Evolutionary conservation across 2,113 vertebrate genomes (phyloP), one percentile per base, ranked within the genome.

Genomic region (Strix aluco): DNA sequence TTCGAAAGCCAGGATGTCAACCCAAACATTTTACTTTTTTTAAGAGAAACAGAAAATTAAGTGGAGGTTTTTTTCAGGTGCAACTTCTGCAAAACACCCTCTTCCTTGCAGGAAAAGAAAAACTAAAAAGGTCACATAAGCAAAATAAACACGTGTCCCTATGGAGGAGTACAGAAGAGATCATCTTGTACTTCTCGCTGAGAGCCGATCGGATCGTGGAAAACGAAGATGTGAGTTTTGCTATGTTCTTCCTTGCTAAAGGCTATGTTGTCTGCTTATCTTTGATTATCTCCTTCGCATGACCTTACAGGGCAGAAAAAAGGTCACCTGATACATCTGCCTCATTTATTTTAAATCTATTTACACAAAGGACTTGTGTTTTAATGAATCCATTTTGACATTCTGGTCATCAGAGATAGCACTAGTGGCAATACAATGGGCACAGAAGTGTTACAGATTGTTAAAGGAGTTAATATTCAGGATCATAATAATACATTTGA

Each of bases 141-240:
- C 46, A 96, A 93, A 96, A 94, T 27, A 95, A 95, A 94, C 62
- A 86, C 21, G 0, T 84, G 30, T 92, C 86, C 86, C 66, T 54
- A 1, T 14, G 46, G 61, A 95, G 81, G 10, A 86, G 32, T 16
- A 69, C 47, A 69, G 89, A 92, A 47, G 44, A 88, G 44, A 91
- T 90, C 57, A 79, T 69, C 62, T 65, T 71, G 70, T 46, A 38
- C 61, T 46, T n/a, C 32, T 67, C 1, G 0, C 74, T 65, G 38
- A 82, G n/a, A 62, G 87, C 17, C 8, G 30, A 32, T 6, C 81
- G 59, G 13, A 29, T 36, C 86, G 63, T 21, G 52, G 78, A 51
- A 95, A 58, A 75, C 4, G 6, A 66, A 81, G 63, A 74, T n/a
- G 54, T 69, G 27, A 65, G 36, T 72, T 75, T 57, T 89, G 21